phyloP scores from a whole-genome alignment of 1,140 invertebrate genomes.

The Chlorops oryzae region DNA sequence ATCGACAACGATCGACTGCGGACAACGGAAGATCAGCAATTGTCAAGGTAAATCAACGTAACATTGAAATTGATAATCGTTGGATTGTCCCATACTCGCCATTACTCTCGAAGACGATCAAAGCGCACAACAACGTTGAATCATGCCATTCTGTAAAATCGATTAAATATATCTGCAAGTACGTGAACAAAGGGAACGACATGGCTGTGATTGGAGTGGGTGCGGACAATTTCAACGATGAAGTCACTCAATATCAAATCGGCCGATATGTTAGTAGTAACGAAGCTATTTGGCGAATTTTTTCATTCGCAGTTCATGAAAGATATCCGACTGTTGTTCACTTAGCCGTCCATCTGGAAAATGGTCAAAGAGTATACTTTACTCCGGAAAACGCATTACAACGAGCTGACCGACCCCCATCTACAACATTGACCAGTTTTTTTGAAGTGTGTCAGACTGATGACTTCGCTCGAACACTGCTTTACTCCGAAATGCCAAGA shows the following conservation, averaged over 20 bases:
- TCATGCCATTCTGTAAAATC: slow-evolving; percentile 36
- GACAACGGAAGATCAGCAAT: slow-evolving; percentile 25
- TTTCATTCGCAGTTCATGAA: slow-evolving; percentile 35
- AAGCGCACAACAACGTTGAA: too few relatives aligned
- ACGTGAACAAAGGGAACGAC: slow-evolving; percentile 47
- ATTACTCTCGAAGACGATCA: slow-evolving; percentile 11
- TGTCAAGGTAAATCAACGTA: slow-evolving; percentile 12
- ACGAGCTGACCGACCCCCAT: slow-evolving; percentile 19
- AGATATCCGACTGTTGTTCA: slow-evolving; percentile 26
- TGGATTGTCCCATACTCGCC: slow-evolving; percentile 5
- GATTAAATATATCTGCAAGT: slow-evolving; percentile 50
- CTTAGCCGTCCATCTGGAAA: slow-evolving; percentile 6
- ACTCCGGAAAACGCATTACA: slow-evolving; percentile 25
- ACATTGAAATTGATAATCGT: slow-evolving; percentile 1
- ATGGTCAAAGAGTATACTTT: slow-evolving; percentile 44
- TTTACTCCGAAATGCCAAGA: slow-evolving; percentile 45
- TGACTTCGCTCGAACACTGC: slow-evolving; percentile 41
- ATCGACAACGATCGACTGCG: slow-evolving; percentile 36
- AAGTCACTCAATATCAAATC: slow-evolving; percentile 32
- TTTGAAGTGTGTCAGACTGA: neutral
- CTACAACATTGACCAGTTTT: slow-evolving; percentile 40
- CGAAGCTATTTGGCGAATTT: slow-evolving; percentile 42
- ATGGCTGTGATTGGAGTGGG: slow-evolving; percentile 12
- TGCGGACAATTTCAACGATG: slow-evolving; percentile 16
- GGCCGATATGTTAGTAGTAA: slow-evolving; percentile 38